These are phyloP conservation scores for Chionoecetes opilio DNA, from an alignment of 1,140 invertebrate genomes.

Conservation along the genomic window DNA sequence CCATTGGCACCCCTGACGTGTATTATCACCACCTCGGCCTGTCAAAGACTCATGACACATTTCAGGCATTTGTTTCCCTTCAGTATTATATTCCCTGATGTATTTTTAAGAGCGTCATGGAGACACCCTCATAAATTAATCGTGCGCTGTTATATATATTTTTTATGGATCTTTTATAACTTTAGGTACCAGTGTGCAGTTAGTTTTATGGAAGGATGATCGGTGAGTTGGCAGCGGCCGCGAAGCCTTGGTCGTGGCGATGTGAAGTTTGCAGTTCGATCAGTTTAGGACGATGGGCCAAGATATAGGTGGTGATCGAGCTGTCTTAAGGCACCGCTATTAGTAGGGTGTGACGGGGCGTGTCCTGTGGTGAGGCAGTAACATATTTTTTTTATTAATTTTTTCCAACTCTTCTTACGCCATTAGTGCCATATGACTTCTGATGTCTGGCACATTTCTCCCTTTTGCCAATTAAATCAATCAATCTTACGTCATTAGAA, in stretches of 20 bases:
- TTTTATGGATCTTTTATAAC: slow-evolving; percentile 3
- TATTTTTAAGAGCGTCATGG: background rate
- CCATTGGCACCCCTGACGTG: background rate
- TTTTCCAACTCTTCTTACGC: background rate
- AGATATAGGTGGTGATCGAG: background rate
- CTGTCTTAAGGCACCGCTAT: background rate
- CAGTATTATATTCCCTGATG: background rate
- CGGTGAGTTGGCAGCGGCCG: background rate
- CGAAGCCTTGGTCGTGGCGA: background rate
- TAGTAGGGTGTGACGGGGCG: background rate
- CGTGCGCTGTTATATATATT: background rate
- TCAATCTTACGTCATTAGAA: background rate
- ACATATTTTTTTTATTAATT: background rate
- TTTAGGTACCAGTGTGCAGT: background rate
- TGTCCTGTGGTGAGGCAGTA: background rate
- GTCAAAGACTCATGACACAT: background rate
- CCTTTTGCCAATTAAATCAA: no score
- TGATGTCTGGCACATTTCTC: no score
- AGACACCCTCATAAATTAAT: slow-evolving; percentile 5
- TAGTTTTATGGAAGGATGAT: background rate
- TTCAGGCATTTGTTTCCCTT: slow-evolving; percentile 7
- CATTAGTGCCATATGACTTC: no score
- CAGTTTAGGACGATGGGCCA: background rate
- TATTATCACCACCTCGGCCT: background rate
- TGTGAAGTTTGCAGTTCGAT: background rate